A percentile compares a stretch with the other conserved stretches of the same genome.
Conservation (phyloP, 2,113 vertebrate species). For the Neogobius melanostomus region DNA sequence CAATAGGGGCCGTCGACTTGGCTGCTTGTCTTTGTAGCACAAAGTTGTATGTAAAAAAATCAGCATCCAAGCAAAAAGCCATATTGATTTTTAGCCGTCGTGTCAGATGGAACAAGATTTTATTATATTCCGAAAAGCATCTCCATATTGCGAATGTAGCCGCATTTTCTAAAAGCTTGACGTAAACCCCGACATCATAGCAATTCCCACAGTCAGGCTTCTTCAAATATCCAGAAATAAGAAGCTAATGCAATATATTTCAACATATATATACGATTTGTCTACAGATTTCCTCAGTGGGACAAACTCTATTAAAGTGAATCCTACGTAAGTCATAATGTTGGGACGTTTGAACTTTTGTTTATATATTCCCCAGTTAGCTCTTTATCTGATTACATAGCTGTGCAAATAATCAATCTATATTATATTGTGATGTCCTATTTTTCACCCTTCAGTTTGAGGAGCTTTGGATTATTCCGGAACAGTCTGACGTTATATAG, state of each 20-base stretch:
- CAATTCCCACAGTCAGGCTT: slow-evolving; percentile 1
- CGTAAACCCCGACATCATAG: neutral
- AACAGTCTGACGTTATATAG: neutral
- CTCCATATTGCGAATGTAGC: neutral
- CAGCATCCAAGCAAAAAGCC: neutral
- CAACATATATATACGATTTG: neutral
- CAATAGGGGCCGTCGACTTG: no score
- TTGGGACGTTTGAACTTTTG: slow-evolving; percentile 13
- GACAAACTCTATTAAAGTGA: slow-evolving; percentile 3
- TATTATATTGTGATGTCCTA: slow-evolving; percentile 8
- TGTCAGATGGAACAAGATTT: neutral
- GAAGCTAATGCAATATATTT: neutral
- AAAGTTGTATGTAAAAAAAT: neutral
- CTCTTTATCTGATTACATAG: slow-evolving; percentile 8
- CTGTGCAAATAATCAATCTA: slow-evolving; percentile 15
- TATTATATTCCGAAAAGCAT: neutral
- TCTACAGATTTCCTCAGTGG: neutral
- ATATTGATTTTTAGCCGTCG: neutral
- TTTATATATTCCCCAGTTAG: neutral
- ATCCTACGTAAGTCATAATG: slow-evolving; percentile 23
- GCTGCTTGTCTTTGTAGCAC: neutral
- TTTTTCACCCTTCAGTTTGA: neutral
- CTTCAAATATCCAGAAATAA: slow-evolving; percentile 3
- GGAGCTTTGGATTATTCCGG: slow-evolving; percentile 1
- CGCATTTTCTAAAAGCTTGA: neutral